Percentiles rank a stretch among this genome's conserved stretches.
Conservation (phyloP, 2,797 vertebrate species). For the Platyrinchus mystaceus region DNA sequence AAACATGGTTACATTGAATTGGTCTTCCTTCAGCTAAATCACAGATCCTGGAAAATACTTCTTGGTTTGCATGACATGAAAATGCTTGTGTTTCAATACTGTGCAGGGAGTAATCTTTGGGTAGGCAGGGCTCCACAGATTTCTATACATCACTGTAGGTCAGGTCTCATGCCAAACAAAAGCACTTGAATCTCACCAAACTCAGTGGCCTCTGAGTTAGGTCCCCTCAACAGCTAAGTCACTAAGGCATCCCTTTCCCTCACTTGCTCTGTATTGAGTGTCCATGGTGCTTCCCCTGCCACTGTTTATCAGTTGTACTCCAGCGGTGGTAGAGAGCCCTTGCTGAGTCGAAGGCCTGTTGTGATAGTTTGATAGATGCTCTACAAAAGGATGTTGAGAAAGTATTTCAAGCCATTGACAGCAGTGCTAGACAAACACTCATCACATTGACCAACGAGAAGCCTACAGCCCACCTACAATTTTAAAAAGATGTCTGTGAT, state of each 20-base stretch:
- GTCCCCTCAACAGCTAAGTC: neutral
- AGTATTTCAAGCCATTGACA: neutral
- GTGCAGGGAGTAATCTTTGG: neutral
- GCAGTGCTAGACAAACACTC: neutral
- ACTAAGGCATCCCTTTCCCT: neutral
- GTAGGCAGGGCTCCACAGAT: neutral
- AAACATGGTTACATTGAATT: neutral
- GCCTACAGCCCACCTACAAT: neutral
- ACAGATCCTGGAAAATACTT: neutral
- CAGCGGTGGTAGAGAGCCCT: neutral
- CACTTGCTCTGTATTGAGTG: neutral
- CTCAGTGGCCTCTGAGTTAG: neutral
- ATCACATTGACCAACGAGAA: neutral
- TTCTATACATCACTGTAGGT: neutral
- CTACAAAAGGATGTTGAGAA: neutral
- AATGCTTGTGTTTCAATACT: neutral
- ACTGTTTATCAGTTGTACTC: neutral
- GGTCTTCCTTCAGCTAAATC: neutral
- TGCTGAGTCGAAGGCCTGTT: neutral
- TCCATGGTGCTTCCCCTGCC: neutral
- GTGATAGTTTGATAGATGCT: neutral
- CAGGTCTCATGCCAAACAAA: neutral
- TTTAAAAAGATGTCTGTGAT: neutral
- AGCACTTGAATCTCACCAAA: neutral
- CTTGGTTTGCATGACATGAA: neutral